These are phyloP conservation scores for Chroicocephalus ridibundus DNA, from an alignment of 2,113 vertebrate genomes.

Conservation along the genomic window DNA sequence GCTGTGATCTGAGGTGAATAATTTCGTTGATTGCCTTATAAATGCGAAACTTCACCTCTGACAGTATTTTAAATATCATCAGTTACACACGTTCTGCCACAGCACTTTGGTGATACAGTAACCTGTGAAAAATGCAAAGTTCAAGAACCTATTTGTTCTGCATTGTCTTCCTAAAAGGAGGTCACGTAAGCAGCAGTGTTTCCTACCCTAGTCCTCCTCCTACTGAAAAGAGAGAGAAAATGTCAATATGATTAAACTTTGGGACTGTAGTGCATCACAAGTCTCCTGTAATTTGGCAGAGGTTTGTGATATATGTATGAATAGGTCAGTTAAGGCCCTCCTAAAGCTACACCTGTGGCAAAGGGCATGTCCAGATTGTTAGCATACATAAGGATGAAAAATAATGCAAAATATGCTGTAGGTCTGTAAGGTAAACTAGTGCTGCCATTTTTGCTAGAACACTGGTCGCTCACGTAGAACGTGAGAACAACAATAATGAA, in stretches of 20 bases:
- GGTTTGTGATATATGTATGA: neutral
- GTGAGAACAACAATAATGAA: neutral
- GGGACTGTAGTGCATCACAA: neutral
- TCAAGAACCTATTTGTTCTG: neutral
- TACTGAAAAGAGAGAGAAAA: neutral
- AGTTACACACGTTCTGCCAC: neutral
- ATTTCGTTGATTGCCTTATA: neutral
- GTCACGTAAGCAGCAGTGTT: rapidly evolving
- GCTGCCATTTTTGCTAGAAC: neutral
- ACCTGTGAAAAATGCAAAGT: neutral
- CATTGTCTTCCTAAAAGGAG: neutral
- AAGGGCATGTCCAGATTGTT: neutral
- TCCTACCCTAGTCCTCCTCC: neutral
- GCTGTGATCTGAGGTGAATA: neutral
- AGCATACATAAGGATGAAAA: neutral
- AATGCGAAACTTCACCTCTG: neutral
- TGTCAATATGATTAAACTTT: neutral
- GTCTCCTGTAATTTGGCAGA: neutral
- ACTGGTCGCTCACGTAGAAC: neutral
- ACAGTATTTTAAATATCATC: neutral
- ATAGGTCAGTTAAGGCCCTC: neutral
- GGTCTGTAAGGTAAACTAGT: neutral
- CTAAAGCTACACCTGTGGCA: neutral
- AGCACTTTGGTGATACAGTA: neutral
- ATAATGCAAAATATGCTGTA: neutral